These are phyloP conservation scores for Menura novaehollandiae DNA, from an alignment of 2,113 vertebrate genomes.

Conservation along the genomic window DNA sequence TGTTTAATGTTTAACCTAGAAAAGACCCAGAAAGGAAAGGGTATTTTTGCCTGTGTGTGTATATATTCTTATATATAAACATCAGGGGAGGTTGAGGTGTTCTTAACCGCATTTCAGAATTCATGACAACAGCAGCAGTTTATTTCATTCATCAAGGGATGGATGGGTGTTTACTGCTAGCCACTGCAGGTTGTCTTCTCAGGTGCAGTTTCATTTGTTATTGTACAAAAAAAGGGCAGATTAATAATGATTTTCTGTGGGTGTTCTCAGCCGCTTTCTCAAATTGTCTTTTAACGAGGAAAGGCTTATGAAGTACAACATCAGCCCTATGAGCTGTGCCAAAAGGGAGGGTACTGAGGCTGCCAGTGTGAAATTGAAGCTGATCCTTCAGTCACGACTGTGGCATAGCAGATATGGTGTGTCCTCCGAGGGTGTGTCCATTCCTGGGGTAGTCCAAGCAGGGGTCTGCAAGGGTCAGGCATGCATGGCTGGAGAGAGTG, in stretches of 20 bases:
- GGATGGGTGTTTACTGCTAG: not conserved
- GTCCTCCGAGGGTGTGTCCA: rapidly evolving
- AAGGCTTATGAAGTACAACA: not conserved
- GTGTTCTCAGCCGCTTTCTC: rapidly evolving
- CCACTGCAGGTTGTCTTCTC: not conserved
- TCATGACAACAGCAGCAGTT: not conserved
- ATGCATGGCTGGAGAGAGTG: not conserved
- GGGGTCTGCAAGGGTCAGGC: too few relatives aligned
- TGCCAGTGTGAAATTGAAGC: not conserved
- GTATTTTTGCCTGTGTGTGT: not conserved
- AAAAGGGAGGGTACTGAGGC: not conserved
- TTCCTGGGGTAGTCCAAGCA: rapidly evolving
- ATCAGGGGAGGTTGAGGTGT: not conserved
- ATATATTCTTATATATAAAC: not conserved
- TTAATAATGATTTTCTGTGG: not conserved
- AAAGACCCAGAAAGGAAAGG: not conserved
- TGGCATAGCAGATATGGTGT: rapidly evolving
- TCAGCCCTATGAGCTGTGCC: not conserved
- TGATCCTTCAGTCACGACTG: not conserved
- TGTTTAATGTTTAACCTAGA: not conserved
- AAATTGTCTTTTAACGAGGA: not conserved
- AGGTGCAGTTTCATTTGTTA: not conserved
- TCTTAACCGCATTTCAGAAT: not conserved
- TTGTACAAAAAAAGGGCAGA: not conserved
- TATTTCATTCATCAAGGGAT: not conserved